Conservation (phyloP, 2,888 invertebrate genomes). For the Osmoderma eremita region DNA sequence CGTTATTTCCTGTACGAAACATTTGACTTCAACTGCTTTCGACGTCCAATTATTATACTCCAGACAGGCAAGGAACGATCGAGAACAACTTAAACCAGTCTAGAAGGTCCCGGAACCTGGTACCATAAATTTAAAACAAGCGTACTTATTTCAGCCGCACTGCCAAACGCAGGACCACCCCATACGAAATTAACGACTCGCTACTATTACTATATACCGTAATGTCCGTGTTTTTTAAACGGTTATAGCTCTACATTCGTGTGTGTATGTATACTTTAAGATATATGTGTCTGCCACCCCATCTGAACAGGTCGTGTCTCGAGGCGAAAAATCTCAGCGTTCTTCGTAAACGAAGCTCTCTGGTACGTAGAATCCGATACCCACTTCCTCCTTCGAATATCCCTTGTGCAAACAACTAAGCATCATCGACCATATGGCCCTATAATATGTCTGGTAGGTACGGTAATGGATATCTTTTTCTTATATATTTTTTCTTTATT, state of each 20-base stretch:
- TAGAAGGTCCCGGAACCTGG: conserved; percentile 1
- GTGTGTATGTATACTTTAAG: not conserved
- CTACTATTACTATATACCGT: not conserved
- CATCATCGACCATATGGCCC: not conserved
- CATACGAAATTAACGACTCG: conserved; percentile 23
- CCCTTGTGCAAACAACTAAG: conserved; percentile 11
- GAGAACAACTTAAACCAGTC: not conserved
- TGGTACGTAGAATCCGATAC: conserved; percentile 1
- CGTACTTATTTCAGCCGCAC: not conserved
- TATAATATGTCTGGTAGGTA: not conserved
- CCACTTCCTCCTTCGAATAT: conserved; percentile 4
- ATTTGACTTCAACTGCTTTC: too few species aligned
- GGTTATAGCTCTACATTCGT: not conserved
- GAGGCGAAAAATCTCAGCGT: conserved; percentile 7
- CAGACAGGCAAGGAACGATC: too few species aligned
- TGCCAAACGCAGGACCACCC: conserved; percentile 31
- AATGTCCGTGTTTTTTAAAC: too few species aligned
- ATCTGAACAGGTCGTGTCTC: not conserved
- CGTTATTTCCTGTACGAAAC: too few species aligned
- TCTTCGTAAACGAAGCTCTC: not conserved
- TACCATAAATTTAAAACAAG: conserved; percentile 28
- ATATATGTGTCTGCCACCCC: too few species aligned
- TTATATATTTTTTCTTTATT: conserved; percentile 5
- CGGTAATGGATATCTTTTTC: too few species aligned
- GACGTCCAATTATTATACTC: too few species aligned